Base-by-base conservation (phyloP, 1,140 invertebrate species). In the Probaryconus sp. region DNA sequence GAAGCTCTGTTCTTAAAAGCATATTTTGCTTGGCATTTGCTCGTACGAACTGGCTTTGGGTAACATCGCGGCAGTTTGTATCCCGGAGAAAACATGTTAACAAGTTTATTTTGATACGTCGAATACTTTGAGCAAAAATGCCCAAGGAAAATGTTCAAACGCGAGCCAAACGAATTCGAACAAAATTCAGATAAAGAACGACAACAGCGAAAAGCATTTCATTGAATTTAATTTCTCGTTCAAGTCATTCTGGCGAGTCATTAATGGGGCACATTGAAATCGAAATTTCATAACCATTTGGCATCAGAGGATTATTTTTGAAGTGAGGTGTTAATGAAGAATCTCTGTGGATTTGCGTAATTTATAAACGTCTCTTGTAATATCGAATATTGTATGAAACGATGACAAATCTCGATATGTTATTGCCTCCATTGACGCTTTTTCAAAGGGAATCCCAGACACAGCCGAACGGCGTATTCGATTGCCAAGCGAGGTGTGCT, bases 1-100 rank as follows among this genome's bases (percentile, higher is more conserved):
- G 73, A 76, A 56, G 67, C 60, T 48, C 65, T 60, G 60, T 77
- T 82, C 78, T 77, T 83, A 79, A 81, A 81, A 81, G 81, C 72
- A 76, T 78, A 72, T 78, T 78, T 78, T 60, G 31, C 71, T 55
- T 35, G 65, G 67, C 40, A 78, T 75, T 69, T 24, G 35, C 16
- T 31, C 14, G 47, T 33, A 28, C 16, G 20, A 18, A 21, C 14
- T 4, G 11, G 16, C 17, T 55, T 37, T 40, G n/a, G 10, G 33
- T 11, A 35, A 13, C 33, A 14, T 10, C 33, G 10, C 10, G n/a
- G 3, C 10, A 35, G 3, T 11, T 35, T 35, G 2, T 11, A 2
- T 35, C 10, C 10, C 7, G 33, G 11, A 7, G 30, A 35, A 43
- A 63, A 43, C 20, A 47, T 21, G 48, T 37, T 43, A 73, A 67